Percentiles rank a stretch among this genome's conserved stretches.
These are phyloP conservation scores for Thalpophila matura DNA, from an alignment of 2,888 invertebrate species.

Conservation along the genomic window DNA sequence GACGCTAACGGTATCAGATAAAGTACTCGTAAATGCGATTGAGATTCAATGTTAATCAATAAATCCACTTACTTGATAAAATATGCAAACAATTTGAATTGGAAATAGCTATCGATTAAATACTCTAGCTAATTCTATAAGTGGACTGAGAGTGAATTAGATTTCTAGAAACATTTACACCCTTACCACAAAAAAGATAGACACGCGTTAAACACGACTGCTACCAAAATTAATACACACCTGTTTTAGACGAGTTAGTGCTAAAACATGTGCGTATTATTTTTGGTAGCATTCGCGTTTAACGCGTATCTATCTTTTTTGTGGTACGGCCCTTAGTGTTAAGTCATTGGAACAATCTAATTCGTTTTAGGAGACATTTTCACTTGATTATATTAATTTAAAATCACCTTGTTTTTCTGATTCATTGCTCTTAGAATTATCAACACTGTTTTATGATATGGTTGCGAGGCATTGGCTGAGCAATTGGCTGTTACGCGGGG, in stretches of 20 bases:
- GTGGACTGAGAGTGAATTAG: constrained; percentile 16
- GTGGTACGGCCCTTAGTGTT: not conserved
- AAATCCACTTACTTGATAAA: constrained; percentile 58
- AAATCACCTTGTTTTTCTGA: not conserved
- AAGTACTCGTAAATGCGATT: constrained; percentile 41
- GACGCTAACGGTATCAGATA: constrained; percentile 24
- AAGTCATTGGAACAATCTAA: not conserved
- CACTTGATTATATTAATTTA: not conserved
- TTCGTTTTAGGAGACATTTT: constrained; percentile 1
- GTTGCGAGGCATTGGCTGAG: not conserved
- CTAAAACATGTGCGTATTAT: no score
- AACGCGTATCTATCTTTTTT: no score
- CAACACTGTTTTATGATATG: not conserved
- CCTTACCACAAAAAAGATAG: no score
- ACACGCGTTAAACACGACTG: no score
- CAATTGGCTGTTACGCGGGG: not conserved
- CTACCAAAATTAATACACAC: no score
- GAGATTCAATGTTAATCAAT: constrained; percentile 54
- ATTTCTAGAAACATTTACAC: constrained; percentile 2
- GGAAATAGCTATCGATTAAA: constrained; percentile 55
- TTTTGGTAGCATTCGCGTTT: not conserved
- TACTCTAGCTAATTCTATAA: constrained; percentile 47
- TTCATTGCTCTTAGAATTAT: not conserved
- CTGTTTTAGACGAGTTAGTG: no score
- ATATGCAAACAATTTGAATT: constrained; percentile 58